Evolutionary conservation across 2,113 vertebrate species (phyloP), one percentile per base, ranked within the genome.

Genomic region (Petromus typicus): DNA sequence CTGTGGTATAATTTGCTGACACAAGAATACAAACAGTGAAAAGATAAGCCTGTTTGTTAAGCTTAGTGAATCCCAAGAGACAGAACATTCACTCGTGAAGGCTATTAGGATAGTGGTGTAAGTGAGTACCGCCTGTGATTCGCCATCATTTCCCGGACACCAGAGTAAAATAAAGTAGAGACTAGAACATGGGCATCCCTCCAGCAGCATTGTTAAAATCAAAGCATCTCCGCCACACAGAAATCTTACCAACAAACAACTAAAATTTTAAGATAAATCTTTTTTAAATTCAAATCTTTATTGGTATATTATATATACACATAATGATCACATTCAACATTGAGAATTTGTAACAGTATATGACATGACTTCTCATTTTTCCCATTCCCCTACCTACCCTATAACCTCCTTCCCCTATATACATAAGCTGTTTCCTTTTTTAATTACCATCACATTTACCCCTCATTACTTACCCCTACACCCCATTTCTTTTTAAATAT

Each of bases 21-120:
- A 59, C 59, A 22, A 5, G 17, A 81, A 86, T 34, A 63, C 40
- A 95, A 37, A 76, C n/a, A 20, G 86, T 73, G 45, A 56, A 34
- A 34, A 88, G 1, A 57, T 27, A 5, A 3, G 40, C 45, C 92
- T 84, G 20, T 63, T 67, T 75, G 54, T 96, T 20, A 93, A 76
- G 73, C 88, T 88, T 32, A 85, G 25, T 85, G 71, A 61, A 76
- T 91, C 48, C 67, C 69, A 67, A 48, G 40, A 93, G 78, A 67
- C 73, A 67, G 18, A 67, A 30, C 63, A 85, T 16, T 5, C 32
- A 7, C 51, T 16, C n/a, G n/a, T 30, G 78, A 57, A 7, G 5
- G 57, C 27, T 84, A 43, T 79, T 78, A 43, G 4, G 73, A 13
- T 37, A 51, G 81, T 67, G 27, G 13, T 34, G 6, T 40, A 40